Evolutionary conservation across 2,113 vertebrate species (phyloP).

Genomic region (Atlantisia rogersi): DNA sequence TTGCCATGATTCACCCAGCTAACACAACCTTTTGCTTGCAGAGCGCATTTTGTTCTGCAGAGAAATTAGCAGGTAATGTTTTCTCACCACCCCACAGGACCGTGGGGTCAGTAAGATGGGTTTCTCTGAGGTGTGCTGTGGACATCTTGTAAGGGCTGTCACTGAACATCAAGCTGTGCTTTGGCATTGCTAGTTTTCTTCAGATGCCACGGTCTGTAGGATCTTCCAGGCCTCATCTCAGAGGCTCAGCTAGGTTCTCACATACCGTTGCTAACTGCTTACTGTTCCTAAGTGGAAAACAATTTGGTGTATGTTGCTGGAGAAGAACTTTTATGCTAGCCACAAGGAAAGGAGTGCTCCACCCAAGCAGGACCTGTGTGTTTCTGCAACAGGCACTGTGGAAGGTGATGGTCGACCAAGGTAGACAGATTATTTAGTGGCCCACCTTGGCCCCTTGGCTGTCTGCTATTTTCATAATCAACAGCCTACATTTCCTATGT

Average conservation of each 20-base stretch:
- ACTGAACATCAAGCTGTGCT: neutral
- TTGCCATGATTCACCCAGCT: neutral
- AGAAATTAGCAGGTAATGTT: neutral
- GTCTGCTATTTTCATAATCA: neutral
- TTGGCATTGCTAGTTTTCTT: neutral
- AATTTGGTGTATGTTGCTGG: accelerated
- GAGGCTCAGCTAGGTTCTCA: neutral
- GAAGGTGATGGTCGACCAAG: neutral
- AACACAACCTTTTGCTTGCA: neutral
- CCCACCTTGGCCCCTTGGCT: neutral
- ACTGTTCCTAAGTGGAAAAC: neutral
- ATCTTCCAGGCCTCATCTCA: neutral
- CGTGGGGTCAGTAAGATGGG: accelerated
- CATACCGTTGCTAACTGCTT: accelerated
- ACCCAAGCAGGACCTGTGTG: neutral
- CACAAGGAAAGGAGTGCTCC: neutral
- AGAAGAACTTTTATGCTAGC: neutral
- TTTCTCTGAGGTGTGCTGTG: neutral
- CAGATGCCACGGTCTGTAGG: neutral
- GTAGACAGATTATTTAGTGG: neutral
- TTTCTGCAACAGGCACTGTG: neutral
- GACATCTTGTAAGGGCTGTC: neutral
- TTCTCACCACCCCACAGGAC: neutral
- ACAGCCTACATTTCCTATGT: neutral
- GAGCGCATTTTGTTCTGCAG: neutral